Evolutionary conservation across 1,140 invertebrate species (phyloP).

Genomic region (Cotesia vestalis): DNA sequence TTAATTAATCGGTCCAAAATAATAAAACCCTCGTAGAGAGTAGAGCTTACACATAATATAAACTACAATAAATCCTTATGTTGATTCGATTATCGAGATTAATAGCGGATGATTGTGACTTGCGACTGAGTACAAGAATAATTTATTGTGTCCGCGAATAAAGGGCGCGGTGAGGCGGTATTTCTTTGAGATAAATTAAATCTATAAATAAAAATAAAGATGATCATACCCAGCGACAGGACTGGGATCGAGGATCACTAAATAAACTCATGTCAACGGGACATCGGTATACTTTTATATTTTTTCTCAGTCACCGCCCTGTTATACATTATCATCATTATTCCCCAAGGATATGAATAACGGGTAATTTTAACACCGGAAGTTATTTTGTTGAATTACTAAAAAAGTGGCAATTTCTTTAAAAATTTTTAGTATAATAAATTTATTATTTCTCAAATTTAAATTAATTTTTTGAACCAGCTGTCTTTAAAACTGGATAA

Average conservation of each 20-base stretch:
- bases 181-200: neutral
- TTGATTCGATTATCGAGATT: slow-evolving; percentile 59
- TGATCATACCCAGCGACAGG: too few relatives aligned
- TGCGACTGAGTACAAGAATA: slow-evolving; percentile 43
- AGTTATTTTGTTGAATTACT: slow-evolving; percentile 11
- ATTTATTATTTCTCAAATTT: too few relatives aligned
- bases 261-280: too few relatives aligned
- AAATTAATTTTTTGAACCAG: too few relatives aligned
- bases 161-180: slow-evolving; percentile 3
- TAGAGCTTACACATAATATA: slow-evolving; percentile 3
- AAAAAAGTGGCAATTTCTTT: neutral
- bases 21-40: slow-evolving; percentile 42
- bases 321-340: neutral
- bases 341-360: slow-evolving; percentile 5
- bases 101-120: slow-evolving; percentile 43
- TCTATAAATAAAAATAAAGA: neutral
- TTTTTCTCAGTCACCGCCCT: too few relatives aligned
- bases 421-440: neutral
- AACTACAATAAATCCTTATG: slow-evolving; percentile 43
- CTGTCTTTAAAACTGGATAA: too few relatives aligned
- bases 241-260: too few relatives aligned
- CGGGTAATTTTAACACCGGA: slow-evolving; percentile 17
- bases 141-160: slow-evolving; percentile 43
- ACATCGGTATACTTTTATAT: too few relatives aligned
- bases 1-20: slow-evolving; percentile 47